Evolutionary conservation across 2,797 vertebrate species (phyloP).

Genomic region (Spinus olivaceus): DNA sequence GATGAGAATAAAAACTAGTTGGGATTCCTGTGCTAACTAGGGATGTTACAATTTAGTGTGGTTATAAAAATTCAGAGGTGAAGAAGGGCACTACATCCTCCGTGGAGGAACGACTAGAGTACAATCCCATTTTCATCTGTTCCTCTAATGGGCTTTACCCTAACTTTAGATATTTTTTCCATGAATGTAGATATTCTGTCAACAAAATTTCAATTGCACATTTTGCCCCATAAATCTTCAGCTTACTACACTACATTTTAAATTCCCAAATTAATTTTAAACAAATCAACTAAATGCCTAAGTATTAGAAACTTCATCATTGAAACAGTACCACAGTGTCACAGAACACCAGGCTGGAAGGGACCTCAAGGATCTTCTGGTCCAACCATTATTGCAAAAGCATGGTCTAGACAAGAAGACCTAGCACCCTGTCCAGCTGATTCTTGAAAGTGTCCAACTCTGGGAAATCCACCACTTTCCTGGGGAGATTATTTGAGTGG

Average conservation of each 20-base stretch:
- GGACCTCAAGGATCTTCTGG: not conserved
- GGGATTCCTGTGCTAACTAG: not conserved
- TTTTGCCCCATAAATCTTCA: not conserved
- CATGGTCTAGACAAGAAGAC: not conserved
- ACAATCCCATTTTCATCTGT: not conserved
- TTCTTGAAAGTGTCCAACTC: not conserved
- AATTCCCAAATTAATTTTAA: not conserved
- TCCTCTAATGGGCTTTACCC: not conserved
- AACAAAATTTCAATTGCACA: not conserved
- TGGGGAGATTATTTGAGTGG: not conserved
- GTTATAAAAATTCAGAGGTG: not conserved
- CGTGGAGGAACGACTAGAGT: not conserved
- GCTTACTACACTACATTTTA: not conserved
- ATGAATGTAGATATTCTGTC: not conserved
- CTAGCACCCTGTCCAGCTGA: not conserved
- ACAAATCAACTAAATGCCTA: not conserved
- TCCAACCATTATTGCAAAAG: not conserved
- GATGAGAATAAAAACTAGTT: not conserved
- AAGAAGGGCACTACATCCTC: not conserved
- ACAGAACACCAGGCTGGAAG: not conserved
- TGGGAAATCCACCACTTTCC: not conserved
- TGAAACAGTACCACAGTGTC: not conserved
- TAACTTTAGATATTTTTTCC: not conserved
- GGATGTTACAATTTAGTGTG: not conserved
- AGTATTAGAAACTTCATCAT: not conserved